Evolutionary conservation across 2,888 invertebrate genomes (phyloP), one percentile per base, ranked within the genome.

Genomic region (Fragum fragum): DNA sequence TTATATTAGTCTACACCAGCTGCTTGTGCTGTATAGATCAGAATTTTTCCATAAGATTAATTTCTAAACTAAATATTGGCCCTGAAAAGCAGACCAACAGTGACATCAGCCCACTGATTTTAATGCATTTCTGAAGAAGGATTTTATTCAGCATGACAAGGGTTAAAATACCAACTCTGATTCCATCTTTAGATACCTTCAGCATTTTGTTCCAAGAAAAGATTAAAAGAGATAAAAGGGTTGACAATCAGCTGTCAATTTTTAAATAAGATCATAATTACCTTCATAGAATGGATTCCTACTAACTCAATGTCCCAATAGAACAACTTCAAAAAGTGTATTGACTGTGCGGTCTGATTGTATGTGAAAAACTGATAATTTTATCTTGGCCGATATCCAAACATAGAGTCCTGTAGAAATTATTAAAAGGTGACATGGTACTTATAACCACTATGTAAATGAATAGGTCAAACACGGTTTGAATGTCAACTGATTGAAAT

Each of bases 261-360:
- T 14, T 63, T 28, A 36, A 63, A 63, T 63, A 63, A 29, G 36
- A 32, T 63, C 63, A 63, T 63, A 63, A 63, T 63, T 63, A 32
- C 32, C 63, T 63, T 28, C n/a, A 63, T 36, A 63, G n/a, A 63
- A 32, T 63, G 26, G 57, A 23, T 57, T 28, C 57, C 23, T 26
- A 57, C 11, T 14, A 9, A 63, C 28, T 63, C 63, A 63, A 61
- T 63, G 32, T 36, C n/a, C 32, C 32, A 63, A 63, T 63, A 63
- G 32, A 36, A 28, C 26, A 36, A 63, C 63, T 32, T 63, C 63
- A 36, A 36, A 63, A 63, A 63, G 63, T 63, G 63, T 63, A 63
- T 63, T 47, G 47, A 47, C 47, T 47, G n/a, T 18, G 16, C 47
- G 18, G 47, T 47, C 47, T 14, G 47, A 47, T 47, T 47, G 47